Evolutionary conservation across 2,113 vertebrate species (phyloP), one percentile per base, ranked within the genome.

Genomic region (Phoxinus phoxinus): DNA sequence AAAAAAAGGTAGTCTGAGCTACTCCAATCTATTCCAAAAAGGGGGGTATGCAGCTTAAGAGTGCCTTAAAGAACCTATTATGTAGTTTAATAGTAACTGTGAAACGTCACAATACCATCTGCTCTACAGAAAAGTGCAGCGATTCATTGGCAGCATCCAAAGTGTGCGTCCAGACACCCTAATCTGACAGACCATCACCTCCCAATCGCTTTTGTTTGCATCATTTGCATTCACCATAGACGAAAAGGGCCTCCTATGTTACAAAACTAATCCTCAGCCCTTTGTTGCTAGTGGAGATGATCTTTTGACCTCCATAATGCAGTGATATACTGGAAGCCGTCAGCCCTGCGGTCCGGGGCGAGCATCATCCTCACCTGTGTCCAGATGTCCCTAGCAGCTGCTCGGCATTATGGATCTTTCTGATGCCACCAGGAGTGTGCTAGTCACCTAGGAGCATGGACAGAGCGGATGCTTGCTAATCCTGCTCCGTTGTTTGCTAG

Each of bases 401-500:
- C 92, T 92, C 86, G 27, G 90, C 88, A 87, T 87, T 91, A 90
- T 90, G 90, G 89, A 90, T 85, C 63, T 48, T 83, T 35, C 41
- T 86, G 88, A 91, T 89, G 90, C 91, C 88, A 84, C 23, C 35
- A n/a, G 30, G 35, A 51, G 79, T 17, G 73, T 25, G 82, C 87
- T 87, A 85, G 92, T 90, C 89, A 84, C 90, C 82, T 88, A 75
- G 90, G 87, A 87, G 84, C 86, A 89, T 80, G 84, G 88, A 90
- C 91, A 92, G 90, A 91, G 89, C 88, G 85, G 87, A 89, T 87
- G 88, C 84, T 88, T 83, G 65, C 90, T 94, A 96, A 95, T 95
- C 93, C 92, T 93, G 89, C 92, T 95, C 94, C 95, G 91, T 93
- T 92, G 89, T 94, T 93, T 93, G 93, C 93, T 94, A 92, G 93